phyloP scores from a whole-genome alignment of 2,888 invertebrate genomes.

The Anorthoa munda region DNA sequence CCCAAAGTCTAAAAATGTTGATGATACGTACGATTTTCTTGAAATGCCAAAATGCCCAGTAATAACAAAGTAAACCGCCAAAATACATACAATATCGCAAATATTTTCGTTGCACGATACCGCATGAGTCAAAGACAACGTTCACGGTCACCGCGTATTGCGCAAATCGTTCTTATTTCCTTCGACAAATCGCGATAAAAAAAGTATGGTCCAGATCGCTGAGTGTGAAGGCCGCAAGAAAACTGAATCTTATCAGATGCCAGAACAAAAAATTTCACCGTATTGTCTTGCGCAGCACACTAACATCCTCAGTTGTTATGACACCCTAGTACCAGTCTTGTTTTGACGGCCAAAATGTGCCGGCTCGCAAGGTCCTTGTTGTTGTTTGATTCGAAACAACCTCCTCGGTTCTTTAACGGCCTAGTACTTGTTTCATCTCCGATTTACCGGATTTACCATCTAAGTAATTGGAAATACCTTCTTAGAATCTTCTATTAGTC shows the following conservation, averaged over 20 bases:
- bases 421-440: constrained; percentile 49
- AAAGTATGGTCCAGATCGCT: constrained; percentile 67
- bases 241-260: constrained; percentile 51
- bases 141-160: constrained; percentile 79
- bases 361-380: constrained; percentile 29
- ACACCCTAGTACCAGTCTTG: constrained; percentile 47
- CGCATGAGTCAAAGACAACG: constrained; percentile 69
- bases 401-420: constrained; percentile 27
- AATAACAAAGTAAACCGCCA: constrained; percentile 27
- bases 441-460: constrained; percentile 8
- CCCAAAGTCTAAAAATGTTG: constrained; percentile 11
- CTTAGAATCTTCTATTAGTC: not conserved
- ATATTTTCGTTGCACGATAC: constrained; percentile 51
- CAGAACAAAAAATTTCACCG: constrained; percentile 30
- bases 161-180: constrained; percentile 72
- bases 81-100: constrained; percentile 46
- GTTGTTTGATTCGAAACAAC: constrained; percentile 23
- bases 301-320: constrained; percentile 47
- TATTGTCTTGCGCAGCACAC: constrained; percentile 21
- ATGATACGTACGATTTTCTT: constrained; percentile 43
- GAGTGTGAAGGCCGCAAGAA: constrained; percentile 70
- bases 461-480: too few species aligned
- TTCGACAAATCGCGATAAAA: constrained; percentile 66
- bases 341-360: constrained; percentile 40
- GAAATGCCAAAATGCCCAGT: constrained; percentile 27